Evolutionary conservation across 2,888 invertebrate genomes (phyloP).

Genomic region (Drepanosiphum platanoidis): DNA sequence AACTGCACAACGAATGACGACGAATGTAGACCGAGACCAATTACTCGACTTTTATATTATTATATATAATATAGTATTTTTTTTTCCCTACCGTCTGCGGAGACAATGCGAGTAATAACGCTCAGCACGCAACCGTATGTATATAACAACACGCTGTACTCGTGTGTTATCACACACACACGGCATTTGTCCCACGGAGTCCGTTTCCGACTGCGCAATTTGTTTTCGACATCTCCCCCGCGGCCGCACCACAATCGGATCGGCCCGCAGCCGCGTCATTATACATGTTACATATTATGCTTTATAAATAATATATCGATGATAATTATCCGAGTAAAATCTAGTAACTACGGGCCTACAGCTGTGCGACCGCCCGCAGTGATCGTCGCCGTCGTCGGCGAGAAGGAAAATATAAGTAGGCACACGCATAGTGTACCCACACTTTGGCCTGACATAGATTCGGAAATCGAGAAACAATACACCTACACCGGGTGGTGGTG

Average conservation of each 20-base stretch:
- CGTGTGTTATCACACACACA: neutral
- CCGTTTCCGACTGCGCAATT: neutral
- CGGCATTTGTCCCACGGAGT: neutral
- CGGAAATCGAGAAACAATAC: neutral
- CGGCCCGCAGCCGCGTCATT: neutral
- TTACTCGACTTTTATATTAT: neutral
- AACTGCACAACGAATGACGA: neutral
- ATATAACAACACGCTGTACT: neutral
- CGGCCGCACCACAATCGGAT: neutral
- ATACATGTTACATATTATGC: neutral
- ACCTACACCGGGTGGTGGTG: neutral
- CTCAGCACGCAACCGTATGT: neutral
- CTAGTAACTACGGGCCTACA: neutral
- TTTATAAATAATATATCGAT: too few relatives aligned
- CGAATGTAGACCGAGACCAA: constrained; percentile 52
- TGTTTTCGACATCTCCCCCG: constrained; percentile 1
- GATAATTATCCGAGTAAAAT: neutral
- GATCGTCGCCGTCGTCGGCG: neutral
- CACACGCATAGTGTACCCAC: neutral
- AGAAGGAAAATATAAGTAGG: neutral
- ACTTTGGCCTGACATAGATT: neutral
- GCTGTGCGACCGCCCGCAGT: neutral
- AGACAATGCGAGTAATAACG: constrained; percentile 27
- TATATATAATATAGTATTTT: neutral
- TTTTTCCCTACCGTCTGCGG: neutral